Conservation (phyloP, 2,797 vertebrate species). For the Glyptemys insculpta region DNA sequence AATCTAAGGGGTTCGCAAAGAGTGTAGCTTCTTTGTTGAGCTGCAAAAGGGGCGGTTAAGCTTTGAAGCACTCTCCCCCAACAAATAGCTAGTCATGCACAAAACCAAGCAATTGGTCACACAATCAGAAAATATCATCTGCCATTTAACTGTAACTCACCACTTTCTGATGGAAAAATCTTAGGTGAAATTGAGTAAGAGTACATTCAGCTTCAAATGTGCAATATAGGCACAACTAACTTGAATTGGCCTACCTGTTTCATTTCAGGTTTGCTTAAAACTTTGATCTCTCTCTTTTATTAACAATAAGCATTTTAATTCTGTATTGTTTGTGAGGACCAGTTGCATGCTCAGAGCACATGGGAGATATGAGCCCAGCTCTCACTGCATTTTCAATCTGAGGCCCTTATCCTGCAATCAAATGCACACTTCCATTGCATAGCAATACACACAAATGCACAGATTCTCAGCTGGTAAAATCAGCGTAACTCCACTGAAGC, state of each 20-base stretch:
- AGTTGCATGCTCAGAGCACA: neutral
- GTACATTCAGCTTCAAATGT: neutral
- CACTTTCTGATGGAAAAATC: neutral
- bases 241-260: neutral
- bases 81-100: conserved; percentile 16
- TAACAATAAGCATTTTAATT: neutral
- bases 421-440: neutral
- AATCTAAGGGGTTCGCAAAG: neutral
- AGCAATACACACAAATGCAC: neutral
- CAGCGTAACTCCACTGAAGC: neutral
- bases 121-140: conserved; percentile 15
- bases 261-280: conserved; percentile 9
- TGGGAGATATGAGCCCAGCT: neutral
- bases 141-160: conserved; percentile 13
- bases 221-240: neutral
- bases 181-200: neutral
- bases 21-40: neutral
- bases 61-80: conserved; percentile 35
- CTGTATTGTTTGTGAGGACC: neutral
- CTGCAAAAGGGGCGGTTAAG: neutral
- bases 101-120: conserved; percentile 32
- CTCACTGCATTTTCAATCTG: neutral
- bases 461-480: neutral
- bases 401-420: neutral
- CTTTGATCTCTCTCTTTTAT: neutral